Conservation (phyloP, 37 sponge, comb jelly and placozoan species). For the Amphimedon queenslandica region DNA sequence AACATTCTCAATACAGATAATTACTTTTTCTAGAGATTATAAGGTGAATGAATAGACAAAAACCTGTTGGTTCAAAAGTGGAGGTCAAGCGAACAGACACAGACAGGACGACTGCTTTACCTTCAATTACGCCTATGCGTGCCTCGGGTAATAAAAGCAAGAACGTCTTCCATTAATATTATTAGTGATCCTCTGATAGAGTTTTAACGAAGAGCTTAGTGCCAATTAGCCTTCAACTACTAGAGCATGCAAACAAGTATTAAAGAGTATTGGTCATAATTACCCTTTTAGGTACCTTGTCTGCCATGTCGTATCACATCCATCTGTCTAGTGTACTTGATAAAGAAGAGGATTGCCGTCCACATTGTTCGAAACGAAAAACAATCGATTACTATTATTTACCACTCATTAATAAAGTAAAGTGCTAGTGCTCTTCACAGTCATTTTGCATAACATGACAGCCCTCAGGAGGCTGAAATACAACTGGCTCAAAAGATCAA, state of each 20-base stretch:
- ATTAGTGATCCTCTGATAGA: no score
- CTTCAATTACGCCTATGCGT: no score
- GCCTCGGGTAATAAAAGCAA: no score
- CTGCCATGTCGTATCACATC: not conserved
- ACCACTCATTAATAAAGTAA: not conserved
- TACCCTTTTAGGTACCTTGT: not conserved
- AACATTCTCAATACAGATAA: no score
- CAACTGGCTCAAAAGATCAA: conserved; percentile 8
- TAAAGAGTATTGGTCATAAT: not conserved
- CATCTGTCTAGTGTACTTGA: not conserved
- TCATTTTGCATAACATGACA: conserved; percentile 13
- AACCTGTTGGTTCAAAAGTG: no score
- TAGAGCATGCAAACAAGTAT: not conserved
- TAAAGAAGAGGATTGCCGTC: not conserved
- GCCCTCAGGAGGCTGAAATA: conserved; percentile 23
- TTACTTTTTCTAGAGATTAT: no score
- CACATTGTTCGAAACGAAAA: not conserved
- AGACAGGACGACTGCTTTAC: no score
- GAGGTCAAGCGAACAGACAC: no score
- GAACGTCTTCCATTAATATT: no score
- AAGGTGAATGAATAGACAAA: no score
- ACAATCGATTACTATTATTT: not conserved
- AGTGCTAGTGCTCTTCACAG: not conserved
- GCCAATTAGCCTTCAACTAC: not conserved
- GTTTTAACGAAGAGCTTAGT: not conserved